Evolutionary conservation across 2,797 vertebrate genomes (phyloP).

Genomic region (Enteromius argenteus): DNA sequence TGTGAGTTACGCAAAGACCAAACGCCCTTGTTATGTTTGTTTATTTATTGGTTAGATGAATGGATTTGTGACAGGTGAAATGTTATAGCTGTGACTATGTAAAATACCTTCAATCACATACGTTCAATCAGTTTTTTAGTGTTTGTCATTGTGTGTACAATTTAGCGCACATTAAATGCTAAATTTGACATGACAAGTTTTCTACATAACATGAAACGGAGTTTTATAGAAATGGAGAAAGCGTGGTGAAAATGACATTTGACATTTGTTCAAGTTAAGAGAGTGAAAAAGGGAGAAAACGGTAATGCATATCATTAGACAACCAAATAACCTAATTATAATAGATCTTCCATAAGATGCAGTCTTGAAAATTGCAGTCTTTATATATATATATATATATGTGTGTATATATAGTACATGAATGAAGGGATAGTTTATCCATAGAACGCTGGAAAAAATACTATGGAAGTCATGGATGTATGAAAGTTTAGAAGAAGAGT

Average conservation of each 20-base stretch:
- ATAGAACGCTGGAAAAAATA: too few species aligned
- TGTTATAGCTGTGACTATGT: background rate
- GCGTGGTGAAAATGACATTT: background rate
- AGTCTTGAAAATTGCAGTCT: too few species aligned
- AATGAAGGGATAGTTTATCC: too few species aligned
- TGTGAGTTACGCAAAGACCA: background rate
- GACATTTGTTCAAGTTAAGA: background rate
- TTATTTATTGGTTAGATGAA: background rate
- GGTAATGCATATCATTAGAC: background rate
- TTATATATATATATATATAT: too few species aligned
- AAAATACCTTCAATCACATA: background rate
- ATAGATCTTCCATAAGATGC: too few species aligned
- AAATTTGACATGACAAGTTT: too few species aligned
- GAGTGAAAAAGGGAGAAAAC: background rate
- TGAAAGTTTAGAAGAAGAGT: background rate
- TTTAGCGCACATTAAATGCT: background rate
- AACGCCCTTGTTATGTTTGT: slow-evolving; percentile 5
- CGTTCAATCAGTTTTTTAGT: too few species aligned
- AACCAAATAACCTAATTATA: too few species aligned
- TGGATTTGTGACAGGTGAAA: background rate
- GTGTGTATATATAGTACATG: too few species aligned
- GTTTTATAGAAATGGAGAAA: background rate
- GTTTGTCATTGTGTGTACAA: background rate
- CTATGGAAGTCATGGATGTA: too few species aligned
- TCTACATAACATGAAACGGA: background rate